These are phyloP conservation scores for Atrina japonica DNA, from an alignment of 2,888 invertebrate species.

Conservation along the genomic window DNA sequence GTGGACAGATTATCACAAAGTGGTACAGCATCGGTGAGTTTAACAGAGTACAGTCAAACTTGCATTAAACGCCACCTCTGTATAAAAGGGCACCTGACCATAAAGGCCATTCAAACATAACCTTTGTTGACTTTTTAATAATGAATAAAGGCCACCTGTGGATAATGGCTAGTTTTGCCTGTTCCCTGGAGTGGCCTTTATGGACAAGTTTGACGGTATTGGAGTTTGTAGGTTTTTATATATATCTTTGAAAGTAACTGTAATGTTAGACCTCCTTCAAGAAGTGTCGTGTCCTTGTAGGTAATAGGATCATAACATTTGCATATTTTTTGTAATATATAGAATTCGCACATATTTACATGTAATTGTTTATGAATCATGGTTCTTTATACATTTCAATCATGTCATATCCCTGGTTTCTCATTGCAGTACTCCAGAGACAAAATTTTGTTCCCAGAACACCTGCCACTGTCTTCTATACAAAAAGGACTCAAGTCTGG, in stretches of 20 bases:
- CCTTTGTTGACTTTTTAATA: too few relatives aligned
- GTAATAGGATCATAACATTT: not conserved
- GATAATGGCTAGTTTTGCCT: too few relatives aligned
- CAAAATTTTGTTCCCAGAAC: constrained; percentile 85
- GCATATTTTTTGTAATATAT: not conserved
- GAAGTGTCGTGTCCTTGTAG: too few relatives aligned
- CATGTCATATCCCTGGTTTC: not conserved
- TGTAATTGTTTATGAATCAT: too few relatives aligned
- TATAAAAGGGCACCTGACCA: too few relatives aligned
- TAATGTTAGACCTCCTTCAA: too few relatives aligned
- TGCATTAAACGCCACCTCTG: too few relatives aligned
- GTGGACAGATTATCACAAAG: constrained; percentile 87
- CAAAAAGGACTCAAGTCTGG: constrained; percentile 90
- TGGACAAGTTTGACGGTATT: too few relatives aligned
- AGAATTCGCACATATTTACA: too few relatives aligned
- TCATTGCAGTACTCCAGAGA: constrained; percentile 38
- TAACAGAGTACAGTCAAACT: not conserved
- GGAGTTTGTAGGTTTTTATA: not conserved
- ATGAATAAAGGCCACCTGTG: not conserved
- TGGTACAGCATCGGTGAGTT: constrained; percentile 54
- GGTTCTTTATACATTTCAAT: too few relatives aligned
- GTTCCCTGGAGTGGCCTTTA: too few relatives aligned
- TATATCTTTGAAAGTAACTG: not conserved
- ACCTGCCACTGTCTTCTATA: constrained; percentile 89
- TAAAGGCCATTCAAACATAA: too few relatives aligned